A percentile compares a stretch with the other conserved stretches of the same genome.
Evolutionary conservation across 2,888 invertebrate species (phyloP).

Genomic region (Sarcophaga caerulescens): DNA sequence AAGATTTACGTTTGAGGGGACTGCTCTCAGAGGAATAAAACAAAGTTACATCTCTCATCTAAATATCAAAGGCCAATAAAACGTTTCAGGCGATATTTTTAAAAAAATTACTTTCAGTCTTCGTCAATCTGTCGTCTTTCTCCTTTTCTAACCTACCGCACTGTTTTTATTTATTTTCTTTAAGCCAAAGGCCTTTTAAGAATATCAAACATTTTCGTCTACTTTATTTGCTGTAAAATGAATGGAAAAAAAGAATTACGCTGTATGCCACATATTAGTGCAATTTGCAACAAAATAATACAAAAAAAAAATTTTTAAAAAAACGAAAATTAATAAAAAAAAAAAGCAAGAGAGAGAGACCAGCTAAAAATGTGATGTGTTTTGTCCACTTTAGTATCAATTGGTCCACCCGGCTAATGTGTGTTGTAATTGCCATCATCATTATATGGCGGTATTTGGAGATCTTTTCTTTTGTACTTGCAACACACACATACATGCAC

Average conservation of each 20-base stretch:
- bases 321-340: not conserved
- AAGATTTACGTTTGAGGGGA: no score
- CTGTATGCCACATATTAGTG: not conserved
- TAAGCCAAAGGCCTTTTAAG: constrained; percentile 53
- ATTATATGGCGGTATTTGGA: not conserved
- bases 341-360: not conserved
- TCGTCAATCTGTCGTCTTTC: no score
- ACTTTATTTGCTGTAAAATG: constrained; percentile 61
- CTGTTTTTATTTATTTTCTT: constrained; percentile 18
- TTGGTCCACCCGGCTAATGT: constrained; percentile 59
- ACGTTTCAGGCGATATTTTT: no score
- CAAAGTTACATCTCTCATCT: no score
- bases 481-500: no score
- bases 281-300: not conserved
- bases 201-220: constrained; percentile 57
- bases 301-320: not conserved
- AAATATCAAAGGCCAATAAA: no score
- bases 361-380: constrained; percentile 45
- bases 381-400: constrained; percentile 60
- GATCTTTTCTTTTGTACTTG: no score
- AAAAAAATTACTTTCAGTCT: no score
- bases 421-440: constrained; percentile 50
- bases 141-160: not conserved
- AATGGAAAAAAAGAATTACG: not conserved
- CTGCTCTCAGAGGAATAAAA: no score